Base-by-base conservation (phyloP, 2,797 vertebrate species). In the Onychomys leucogaster region DNA sequence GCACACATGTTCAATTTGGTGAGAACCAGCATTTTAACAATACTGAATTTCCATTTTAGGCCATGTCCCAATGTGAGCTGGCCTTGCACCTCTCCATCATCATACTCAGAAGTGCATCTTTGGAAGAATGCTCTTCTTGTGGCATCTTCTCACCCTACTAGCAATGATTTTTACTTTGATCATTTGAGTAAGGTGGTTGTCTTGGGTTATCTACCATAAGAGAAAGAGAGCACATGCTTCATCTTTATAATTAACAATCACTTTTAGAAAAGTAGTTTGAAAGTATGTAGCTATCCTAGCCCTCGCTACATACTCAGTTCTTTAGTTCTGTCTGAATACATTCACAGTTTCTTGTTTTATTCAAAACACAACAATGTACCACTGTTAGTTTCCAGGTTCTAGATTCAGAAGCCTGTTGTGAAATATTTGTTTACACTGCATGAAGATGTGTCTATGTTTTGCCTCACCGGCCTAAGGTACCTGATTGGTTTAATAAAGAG, bases 321-420 rank as follows among this genome's bases (percentile, higher is more conserved):
- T 92, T 95, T 83, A 83, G 41, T 80, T 92, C 9, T 49, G 86
- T 67, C 43, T 90, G 46, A 85, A 81, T 73, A 37, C 43, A 90
- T 32, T 55, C 32, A 75, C 12, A 5, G 69, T 32, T 86, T 96
- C 41, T 65, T 46, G 37, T 75, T 90, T 75, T 67, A 86, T 57
- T 93, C n/a, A 55, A 41, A 1, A 43, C 19, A 13, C 52, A 86
- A 57, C 73, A 57, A 23, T 81, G 59, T 63, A 57, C 59, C 41
- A 46, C 16, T 63, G 81, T 37, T 34, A n/a, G 73, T 27, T 83
- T 43, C 8, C 37, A 43, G 21, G 23, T 37, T 90, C 43, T 52
- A 61, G 57, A 27, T 46, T 41, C 88, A 49, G 41, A 46, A 84
- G 65, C 9, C 67, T 17, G 17, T 19, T 71, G 67, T 37, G n/a